Evolutionary conservation across 1,140 invertebrate species (phyloP), one percentile per base, ranked within the genome.

Genomic region (Anagrus nilaparvatae): DNA sequence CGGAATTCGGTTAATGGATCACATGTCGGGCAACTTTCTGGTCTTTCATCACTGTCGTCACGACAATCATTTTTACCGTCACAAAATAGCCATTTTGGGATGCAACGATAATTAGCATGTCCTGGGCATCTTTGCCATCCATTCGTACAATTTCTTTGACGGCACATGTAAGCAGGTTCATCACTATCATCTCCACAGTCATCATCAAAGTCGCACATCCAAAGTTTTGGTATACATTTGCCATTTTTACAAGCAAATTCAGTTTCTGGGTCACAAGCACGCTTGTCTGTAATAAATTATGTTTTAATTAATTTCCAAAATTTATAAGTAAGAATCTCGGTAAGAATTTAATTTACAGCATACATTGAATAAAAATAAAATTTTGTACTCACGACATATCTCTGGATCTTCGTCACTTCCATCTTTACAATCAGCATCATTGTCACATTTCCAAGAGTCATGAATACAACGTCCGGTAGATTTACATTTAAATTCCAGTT

Each of bases 201-300:
- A 55, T 92, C 84, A 53, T 93, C 87, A 48, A 83, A 85, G 61
- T 96, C 91, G 63, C 95, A 99, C 75, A 87, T 88, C 92, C 94
- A 98, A 2, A 93, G 61, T 58, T 87, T 87, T 0, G 90, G 93
- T 47, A 99, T 97, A 58, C 96, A 99, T 40, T 88, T 81, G 6
- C 91, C 91, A 49, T 94, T 97, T 49, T 86, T 86, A 58, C 88
- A 92, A 12, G 72, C 58, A 50, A 88, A 93, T 64, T 92, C 87
- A 0, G 86, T 87, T 36, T 82, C 80, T 1, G 78, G 69, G 52
- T 93, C 84, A 59, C 90, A 95, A 25, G 72, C 61, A 51, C 85
- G 71, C 47, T 90, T 87, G 56, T 88, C 78, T 80, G 47, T 3
- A 42, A 17, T 27, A 25, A 34, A 13, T n/a, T n/a, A n/a, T n/a